phyloP scores from a whole-genome alignment of 1,140 invertebrate species.

The Macrocentrus cingulum region DNA sequence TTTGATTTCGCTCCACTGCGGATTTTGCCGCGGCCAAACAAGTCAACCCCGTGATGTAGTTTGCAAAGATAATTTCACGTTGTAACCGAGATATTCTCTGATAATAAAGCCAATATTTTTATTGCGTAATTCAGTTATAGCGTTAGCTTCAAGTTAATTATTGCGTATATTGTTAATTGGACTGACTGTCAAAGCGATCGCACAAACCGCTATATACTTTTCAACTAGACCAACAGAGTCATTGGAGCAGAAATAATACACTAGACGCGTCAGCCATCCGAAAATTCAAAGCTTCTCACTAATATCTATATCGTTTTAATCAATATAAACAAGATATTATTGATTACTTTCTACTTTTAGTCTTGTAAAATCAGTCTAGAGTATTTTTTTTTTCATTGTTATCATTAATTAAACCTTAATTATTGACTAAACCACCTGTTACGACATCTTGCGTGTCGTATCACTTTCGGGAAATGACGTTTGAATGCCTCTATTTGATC shows the following conservation, averaged over 20 bases:
- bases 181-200: no score
- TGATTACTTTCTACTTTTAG: neutral
- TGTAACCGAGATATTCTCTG: neutral
- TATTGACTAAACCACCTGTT: conserved; percentile 5
- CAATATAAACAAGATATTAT: neutral
- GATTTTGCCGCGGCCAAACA: conserved; percentile 14
- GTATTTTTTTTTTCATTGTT: neutral
- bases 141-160: no score
- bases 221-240: no score
- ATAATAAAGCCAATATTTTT: no score
- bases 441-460: neutral
- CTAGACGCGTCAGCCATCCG: conserved; percentile 49
- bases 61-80: no score
- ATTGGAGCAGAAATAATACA: conserved; percentile 42
- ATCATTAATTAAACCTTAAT: neutral
- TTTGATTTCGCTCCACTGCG: conserved; percentile 19
- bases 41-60: no score
- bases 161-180: conserved; percentile 31
- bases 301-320: neutral
- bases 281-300: conserved; percentile 46
- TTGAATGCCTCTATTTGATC: neutral
- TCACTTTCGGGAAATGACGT: neutral
- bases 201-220: no score
- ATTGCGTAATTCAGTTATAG: no score
- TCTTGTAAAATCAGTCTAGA: neutral